Base-by-base conservation (phyloP, 2,113 vertebrate genomes). In the Otis tarda region DNA sequence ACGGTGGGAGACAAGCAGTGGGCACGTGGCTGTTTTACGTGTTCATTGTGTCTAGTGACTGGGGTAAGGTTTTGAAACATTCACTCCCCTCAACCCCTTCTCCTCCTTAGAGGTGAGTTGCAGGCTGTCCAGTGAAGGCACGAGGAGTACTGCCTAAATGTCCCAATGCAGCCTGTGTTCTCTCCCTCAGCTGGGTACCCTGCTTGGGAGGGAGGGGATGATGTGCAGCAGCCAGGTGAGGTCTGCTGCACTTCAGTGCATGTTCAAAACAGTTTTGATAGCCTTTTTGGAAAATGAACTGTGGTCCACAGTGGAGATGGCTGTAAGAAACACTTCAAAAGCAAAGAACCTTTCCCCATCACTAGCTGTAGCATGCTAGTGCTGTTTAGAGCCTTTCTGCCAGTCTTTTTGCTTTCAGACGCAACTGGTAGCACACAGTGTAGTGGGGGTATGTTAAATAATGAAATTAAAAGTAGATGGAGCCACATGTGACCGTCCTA, bases 401-500 rank as follows among this genome's bases (percentile, higher is more conserved):
- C 43, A 30, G 17, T 73, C 41, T 25, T 59, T 59, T 30, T 87
- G 39, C 64, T 83, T 75, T 73, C 60, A 39, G 14, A 9, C 30
- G 39, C 53, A 70, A 84, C 52, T 68, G 59, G 37, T 41, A 47
- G 57, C 69, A 37, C 49, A 24, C 7, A 18, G 20, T 19, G 19
- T n/a, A n/a, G n/a, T 76, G 50, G 27, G 35, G 43, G 53, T 41
- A 78, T 5, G 14, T 47, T 87, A 79, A 83, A 85, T 43, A 81
- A 71, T 20, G 23, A 88, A 85, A 86, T 81, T 19, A 79, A 41
- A 81, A 91, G 49, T 79, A 67, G 83, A 73, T n/a, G 84, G 83
- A 93, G 68, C 73, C 49, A 41, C 74, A n/a, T 0, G 0, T 0
- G 0, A 55, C 47, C 13, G 9, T 60, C 35, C 70, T 31, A 57